These are phyloP conservation scores for Dolichomitus sp. DNA, from an alignment of 2,888 invertebrate species.

Conservation along the genomic window DNA sequence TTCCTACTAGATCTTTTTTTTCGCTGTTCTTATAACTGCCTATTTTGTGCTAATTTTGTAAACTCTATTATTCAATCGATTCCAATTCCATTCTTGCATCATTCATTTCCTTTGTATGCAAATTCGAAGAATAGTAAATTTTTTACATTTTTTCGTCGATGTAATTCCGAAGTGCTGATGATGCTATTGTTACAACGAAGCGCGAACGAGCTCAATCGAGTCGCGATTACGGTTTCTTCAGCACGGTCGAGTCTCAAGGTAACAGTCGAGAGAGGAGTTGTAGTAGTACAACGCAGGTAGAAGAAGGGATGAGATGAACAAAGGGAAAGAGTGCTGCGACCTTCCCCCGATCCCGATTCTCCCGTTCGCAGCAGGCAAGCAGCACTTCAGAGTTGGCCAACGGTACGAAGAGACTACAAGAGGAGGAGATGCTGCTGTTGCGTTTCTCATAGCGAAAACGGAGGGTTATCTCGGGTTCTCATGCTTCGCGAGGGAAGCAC, in stretches of 20 bases:
- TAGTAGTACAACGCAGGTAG: slow-evolving; percentile 14
- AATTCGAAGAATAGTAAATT: neutral
- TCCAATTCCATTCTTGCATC: too few species aligned
- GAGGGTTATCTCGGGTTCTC: slow-evolving; percentile 8
- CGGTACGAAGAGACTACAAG: slow-evolving; percentile 18
- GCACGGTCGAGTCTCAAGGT: slow-evolving; percentile 20
- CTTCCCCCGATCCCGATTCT: slow-evolving; percentile 70
- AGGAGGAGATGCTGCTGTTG: slow-evolving; percentile 8
- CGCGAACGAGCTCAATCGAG: slow-evolving; percentile 6
- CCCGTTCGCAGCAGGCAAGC: slow-evolving; percentile 53
- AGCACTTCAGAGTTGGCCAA: slow-evolving; percentile 8
- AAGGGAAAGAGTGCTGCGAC: slow-evolving; percentile 70
- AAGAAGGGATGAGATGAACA: slow-evolving; percentile 61
- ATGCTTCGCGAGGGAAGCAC: slow-evolving; percentile 6
- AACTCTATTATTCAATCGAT: too few species aligned
- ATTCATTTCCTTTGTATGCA: too few species aligned
- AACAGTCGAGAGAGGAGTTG: slow-evolving; percentile 9
- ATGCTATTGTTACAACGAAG: slow-evolving; percentile 18
- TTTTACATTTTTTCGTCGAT: neutral
- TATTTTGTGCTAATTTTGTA: too few species aligned
- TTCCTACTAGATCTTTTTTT: too few species aligned
- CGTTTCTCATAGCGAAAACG: slow-evolving; percentile 29
- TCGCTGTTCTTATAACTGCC: too few species aligned
- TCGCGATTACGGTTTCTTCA: slow-evolving; percentile 19
- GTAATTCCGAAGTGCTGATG: neutral